Evolutionary conservation across 1,140 invertebrate species (phyloP), one percentile per base, ranked within the genome.

Genomic region (Frieseomelitta varia): DNA sequence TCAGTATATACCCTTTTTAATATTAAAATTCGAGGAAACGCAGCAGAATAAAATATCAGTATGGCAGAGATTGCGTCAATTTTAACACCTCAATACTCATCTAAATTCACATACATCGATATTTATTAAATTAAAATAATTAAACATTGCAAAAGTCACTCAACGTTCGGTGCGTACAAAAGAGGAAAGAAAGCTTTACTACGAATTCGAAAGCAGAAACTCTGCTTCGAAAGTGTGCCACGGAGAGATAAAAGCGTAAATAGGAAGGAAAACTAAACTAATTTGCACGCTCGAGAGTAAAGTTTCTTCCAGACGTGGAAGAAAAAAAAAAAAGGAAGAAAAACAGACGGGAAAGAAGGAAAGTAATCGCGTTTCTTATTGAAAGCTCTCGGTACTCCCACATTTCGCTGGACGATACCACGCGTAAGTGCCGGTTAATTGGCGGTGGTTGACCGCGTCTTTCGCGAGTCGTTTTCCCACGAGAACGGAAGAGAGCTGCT

Each of bases 401-500:
- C 39, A 67, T 67, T 11, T 8, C n/a, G 24, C 8, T 47, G 39
- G 39, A 47, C 39, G 39, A 69, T 34, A 21, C 39, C 4, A 69
- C 39, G 15, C 24, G 24, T 71, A 51, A 73, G 21, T 47, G 58
- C n/a, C 58, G n/a, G n/a, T 53, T 73, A 53, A 21, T 56, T 4
- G 51, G 0, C 34, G 14, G 47, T n/a, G 12, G 27, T 21, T 79
- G 15, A 53, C 30, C 79, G 77, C 77, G 79, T 84, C 67, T 84
- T 63, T 24, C 69, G 65, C 67, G 74, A 82, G 4, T 53, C 53
- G 55, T 51, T 72, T 81, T 84, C 82, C 84, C 69, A 80, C 81
- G 87, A 85, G 88, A 90, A 89, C 85, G 74, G 78, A 87, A 72
- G 82, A 58, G 24, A 58, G 24, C 34, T 87, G 85, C 83, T 83